phyloP scores from a whole-genome alignment of 1,140 invertebrate species.

The Hyles vespertilio region DNA sequence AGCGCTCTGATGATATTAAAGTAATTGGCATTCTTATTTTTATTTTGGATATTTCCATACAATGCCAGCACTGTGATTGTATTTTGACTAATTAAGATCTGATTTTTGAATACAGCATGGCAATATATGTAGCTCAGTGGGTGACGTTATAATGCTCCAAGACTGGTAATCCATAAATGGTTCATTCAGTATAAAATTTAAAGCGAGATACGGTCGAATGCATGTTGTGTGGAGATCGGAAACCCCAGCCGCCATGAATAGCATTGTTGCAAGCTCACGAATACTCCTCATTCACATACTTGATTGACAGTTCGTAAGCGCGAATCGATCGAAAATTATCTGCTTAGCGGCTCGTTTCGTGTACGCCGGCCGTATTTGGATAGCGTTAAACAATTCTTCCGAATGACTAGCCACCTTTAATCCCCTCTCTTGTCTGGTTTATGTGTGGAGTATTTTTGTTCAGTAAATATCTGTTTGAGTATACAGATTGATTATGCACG shows the following conservation, averaged over 20 bases:
- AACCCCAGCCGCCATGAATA: no score
- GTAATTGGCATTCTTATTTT: neutral
- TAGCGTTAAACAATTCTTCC: constrained; percentile 73
- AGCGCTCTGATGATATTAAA: neutral
- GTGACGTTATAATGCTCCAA: no score
- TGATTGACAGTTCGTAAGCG: constrained; percentile 61
- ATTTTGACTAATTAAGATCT: no score
- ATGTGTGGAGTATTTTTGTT: constrained; percentile 35
- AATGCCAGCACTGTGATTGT: no score
- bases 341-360: constrained; percentile 62
- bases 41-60: no score
- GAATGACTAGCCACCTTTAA: constrained; percentile 56
- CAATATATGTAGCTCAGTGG: no score
- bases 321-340: constrained; percentile 60
- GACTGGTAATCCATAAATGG: constrained; percentile 3
- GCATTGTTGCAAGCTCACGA: no score
- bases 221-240: no score
- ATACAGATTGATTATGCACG: constrained; percentile 59
- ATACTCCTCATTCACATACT: constrained; percentile 28
- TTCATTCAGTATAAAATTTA: constrained; percentile 21
- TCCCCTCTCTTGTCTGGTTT: constrained; percentile 44
- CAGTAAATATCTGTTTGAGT: constrained; percentile 51
- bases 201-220: no score
- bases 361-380: constrained; percentile 59
- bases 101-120: neutral